Conservation (phyloP, 2,888 invertebrate species). For the Oscheius myriophilus region DNA sequence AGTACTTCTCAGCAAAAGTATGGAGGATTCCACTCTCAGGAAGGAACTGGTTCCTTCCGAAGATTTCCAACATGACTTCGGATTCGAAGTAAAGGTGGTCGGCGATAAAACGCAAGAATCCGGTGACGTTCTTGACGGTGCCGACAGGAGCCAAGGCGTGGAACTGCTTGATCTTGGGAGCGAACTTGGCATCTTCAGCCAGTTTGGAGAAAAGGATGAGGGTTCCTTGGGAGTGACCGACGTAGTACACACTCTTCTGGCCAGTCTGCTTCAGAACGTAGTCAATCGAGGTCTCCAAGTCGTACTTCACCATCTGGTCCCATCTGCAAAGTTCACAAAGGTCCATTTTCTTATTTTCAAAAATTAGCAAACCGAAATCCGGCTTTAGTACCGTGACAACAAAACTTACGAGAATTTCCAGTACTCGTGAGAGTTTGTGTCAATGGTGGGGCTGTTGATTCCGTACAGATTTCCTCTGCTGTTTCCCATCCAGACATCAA, state of each 20-base stretch:
- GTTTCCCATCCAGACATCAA: conserved; percentile 85
- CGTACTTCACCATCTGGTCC: conserved; percentile 31
- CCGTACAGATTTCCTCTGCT: conserved; percentile 84
- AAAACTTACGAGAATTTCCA: conserved; percentile 54
- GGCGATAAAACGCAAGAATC: conserved; percentile 57
- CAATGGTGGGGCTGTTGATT: conserved; percentile 64
- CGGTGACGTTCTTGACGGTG: conserved; percentile 69
- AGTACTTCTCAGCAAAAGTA: conserved; percentile 18
- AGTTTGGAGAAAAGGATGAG: conserved; percentile 33
- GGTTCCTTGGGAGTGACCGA: conserved; percentile 35
- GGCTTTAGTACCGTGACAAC: neutral
- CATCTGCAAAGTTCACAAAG: conserved; percentile 22
- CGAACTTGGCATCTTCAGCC: conserved; percentile 21
- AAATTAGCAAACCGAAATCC: too few species aligned
- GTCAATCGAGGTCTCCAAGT: conserved; percentile 29
- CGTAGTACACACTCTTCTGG: conserved; percentile 26
- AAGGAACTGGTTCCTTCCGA: conserved; percentile 72
- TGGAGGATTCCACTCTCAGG: conserved; percentile 14
- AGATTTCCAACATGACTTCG: conserved; percentile 71
- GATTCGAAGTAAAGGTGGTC: conserved; percentile 49
- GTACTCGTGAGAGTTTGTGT: conserved; percentile 41
- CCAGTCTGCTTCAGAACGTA: conserved; percentile 21
- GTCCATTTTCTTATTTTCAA: neutral
- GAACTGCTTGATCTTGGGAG: conserved; percentile 55
- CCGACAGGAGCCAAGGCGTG: conserved; percentile 68